These are phyloP conservation scores for Yponomeuta cagnagella DNA, from an alignment of 2,888 invertebrate genomes.

Conservation along the genomic window DNA sequence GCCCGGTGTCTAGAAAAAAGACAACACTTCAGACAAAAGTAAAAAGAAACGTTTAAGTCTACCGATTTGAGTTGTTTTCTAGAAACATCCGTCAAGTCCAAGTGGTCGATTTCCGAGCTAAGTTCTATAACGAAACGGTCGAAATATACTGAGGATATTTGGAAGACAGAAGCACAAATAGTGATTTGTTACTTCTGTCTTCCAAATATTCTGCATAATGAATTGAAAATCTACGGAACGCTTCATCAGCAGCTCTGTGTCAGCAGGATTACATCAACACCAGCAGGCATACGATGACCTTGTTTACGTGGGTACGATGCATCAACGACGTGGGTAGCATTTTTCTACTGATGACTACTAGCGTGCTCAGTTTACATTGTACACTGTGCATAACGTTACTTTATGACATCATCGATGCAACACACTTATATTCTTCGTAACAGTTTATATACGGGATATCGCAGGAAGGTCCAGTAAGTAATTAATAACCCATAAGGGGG, in stretches of 20 bases:
- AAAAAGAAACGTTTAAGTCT: too few species aligned
- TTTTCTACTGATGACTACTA: slow-evolving; percentile 9
- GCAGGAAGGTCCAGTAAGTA: too few species aligned
- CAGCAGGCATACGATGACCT: slow-evolving; percentile 3
- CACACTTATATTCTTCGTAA: not conserved
- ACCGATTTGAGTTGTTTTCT: too few species aligned
- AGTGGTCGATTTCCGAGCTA: too few species aligned
- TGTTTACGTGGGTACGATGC: not conserved
- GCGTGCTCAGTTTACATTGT: not conserved
- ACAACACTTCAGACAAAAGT: too few species aligned
- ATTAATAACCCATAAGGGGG: too few species aligned
- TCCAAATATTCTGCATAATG: not conserved
- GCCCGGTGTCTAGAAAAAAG: not conserved
- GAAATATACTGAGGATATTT: not conserved
- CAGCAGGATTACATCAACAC: slow-evolving; percentile 11
- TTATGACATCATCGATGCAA: not conserved
- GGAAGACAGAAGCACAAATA: not conserved
- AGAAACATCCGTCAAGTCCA: too few species aligned
- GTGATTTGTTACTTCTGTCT: too few species aligned
- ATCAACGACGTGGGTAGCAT: slow-evolving; percentile 11
- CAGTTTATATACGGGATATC: too few species aligned
- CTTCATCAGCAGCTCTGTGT: slow-evolving; percentile 2
- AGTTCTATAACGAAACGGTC: too few species aligned
- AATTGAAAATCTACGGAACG: not conserved
- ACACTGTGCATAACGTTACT: not conserved